Evolutionary conservation across 2,113 vertebrate species (phyloP), one percentile per base, ranked within the genome.

Genomic region (Cyphomyrus discorhynchus): DNA sequence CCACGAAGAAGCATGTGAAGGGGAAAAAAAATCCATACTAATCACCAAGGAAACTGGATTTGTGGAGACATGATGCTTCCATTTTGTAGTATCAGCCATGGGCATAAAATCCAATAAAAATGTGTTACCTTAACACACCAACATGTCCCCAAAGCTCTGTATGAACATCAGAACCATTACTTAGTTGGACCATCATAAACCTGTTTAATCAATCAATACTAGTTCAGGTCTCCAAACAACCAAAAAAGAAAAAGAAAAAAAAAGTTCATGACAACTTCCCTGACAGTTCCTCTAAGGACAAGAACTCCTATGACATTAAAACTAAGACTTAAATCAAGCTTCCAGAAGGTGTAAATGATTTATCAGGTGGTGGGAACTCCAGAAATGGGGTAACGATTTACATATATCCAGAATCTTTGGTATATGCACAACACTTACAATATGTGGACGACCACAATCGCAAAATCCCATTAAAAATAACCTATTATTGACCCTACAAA

Each of bases 361-460:
- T 45, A 88, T 45, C 13, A 50, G 86, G 31, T 46, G 66, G 52
- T 53, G 52, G 70, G 15, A 10, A 27, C 11, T 27, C 47, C 46
- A 90, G 88, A 92, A 90, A 90, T 90, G 90, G 39, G 83, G 90
- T 91, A 93, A 15, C 27, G 0, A 62, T 27, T 19, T 90, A 94
- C 94, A 94, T 93, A 94, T 91, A 95, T 96, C 94, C 96, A 95
- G 93, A 94, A 94, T 98, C 97, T 98, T 98, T 98, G 97, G 98
- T 96, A 96, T 97, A 95, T 95, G 95, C 95, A 94, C 90, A 91
- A 86, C 94, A 96, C 95, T 89, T 96, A 95, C 92, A 96, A 93
- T 92, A 92, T 74, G 94, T 90, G 94, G 94, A 91, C 94, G 89
- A 66, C 93, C 92, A 92, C 52, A 31, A 85, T 58, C 52, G 77